A percentile compares a stretch with the other conserved stretches of the same genome.
phyloP scores from a whole-genome alignment of 2,888 invertebrate genomes.

The Nysson spinosus region DNA sequence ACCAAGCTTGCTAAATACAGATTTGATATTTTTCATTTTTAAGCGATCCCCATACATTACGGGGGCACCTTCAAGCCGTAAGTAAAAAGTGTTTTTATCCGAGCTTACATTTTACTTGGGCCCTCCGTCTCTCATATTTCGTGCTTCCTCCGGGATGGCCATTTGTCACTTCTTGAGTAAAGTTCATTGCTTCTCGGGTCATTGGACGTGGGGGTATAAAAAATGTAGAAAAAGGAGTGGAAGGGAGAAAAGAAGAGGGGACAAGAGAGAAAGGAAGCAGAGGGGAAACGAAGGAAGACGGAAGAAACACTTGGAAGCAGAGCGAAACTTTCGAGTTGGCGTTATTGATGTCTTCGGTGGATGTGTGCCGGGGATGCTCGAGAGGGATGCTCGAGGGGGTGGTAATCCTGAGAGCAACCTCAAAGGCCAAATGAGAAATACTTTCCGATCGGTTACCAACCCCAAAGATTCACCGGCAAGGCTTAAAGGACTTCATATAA shows the following conservation, averaged over 20 bases:
- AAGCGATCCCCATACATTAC: no score
- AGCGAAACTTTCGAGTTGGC: slow-evolving; percentile 58
- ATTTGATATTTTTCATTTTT: no score
- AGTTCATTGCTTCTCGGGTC: slow-evolving; percentile 55
- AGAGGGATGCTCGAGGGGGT: slow-evolving; percentile 6
- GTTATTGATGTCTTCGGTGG: slow-evolving; percentile 59
- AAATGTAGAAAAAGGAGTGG: slow-evolving; percentile 39
- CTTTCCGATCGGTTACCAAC: slow-evolving; percentile 68
- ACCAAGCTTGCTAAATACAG: no score
- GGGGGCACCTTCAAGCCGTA: no score
- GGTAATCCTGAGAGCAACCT: slow-evolving; percentile 71
- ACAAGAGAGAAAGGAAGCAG: not conserved
- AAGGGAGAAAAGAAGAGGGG: slow-evolving; percentile 7
- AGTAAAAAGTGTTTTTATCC: no score
- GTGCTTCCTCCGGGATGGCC: slow-evolving; percentile 30
- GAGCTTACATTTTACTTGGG: not conserved
- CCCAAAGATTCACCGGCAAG: slow-evolving; percentile 34
- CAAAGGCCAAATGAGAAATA: slow-evolving; percentile 76
- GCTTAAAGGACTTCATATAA: slow-evolving; percentile 68
- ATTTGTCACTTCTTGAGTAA: slow-evolving; percentile 47
- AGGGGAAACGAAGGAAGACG: slow-evolving; percentile 5
- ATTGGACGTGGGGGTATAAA: slow-evolving; percentile 53
- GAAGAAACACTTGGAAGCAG: slow-evolving; percentile 54
- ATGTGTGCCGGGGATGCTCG: slow-evolving; percentile 47
- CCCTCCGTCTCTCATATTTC: slow-evolving; percentile 24